Percentiles rank a stretch among this genome's conserved stretches.
Evolutionary conservation across 1,140 invertebrate genomes (phyloP).

Genomic region (Hyphantria cunea): DNA sequence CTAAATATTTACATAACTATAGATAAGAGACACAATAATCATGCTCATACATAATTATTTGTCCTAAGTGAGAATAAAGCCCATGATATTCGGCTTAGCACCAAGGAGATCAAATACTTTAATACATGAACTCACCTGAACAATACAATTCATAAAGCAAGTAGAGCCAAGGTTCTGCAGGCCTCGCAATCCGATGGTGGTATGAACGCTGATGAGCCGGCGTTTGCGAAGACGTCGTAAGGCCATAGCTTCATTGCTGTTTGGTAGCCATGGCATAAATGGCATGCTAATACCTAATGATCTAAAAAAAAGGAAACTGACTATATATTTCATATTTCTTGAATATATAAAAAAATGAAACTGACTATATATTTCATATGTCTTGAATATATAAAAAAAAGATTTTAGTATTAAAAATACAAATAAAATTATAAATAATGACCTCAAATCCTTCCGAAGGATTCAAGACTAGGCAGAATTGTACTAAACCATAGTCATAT

Average conservation of each 20-base stretch:
- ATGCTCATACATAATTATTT: too few species aligned
- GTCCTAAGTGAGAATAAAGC: too few species aligned
- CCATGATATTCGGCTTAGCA: too few species aligned
- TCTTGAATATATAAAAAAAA: constrained; percentile 8
- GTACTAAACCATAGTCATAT: too few species aligned
- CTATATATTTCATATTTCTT: neutral
- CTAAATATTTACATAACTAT: too few species aligned
- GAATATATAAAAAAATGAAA: constrained; percentile 5
- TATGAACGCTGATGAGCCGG: constrained; percentile 89
- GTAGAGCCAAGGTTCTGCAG: constrained; percentile 98
- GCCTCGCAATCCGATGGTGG: constrained; percentile 94
- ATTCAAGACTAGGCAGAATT: too few species aligned
- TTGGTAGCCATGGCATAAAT: constrained; percentile 91
- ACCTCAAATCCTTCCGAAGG: too few species aligned
- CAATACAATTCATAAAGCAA: constrained; percentile 99
- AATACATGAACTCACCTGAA: constrained; percentile 87
- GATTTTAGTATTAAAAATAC: too few species aligned
- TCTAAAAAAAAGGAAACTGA: constrained; percentile 33
- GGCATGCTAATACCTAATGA: constrained; percentile 86
- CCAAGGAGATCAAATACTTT: too few species aligned
- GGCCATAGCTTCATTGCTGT: constrained; percentile 86
- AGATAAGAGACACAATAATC: too few species aligned
- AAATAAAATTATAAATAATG: too few species aligned
- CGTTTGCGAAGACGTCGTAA: constrained; percentile 89
- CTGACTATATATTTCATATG: neutral